Evolutionary conservation across 1,140 invertebrate species (phyloP).

Genomic region (Frieseomelitta varia): DNA sequence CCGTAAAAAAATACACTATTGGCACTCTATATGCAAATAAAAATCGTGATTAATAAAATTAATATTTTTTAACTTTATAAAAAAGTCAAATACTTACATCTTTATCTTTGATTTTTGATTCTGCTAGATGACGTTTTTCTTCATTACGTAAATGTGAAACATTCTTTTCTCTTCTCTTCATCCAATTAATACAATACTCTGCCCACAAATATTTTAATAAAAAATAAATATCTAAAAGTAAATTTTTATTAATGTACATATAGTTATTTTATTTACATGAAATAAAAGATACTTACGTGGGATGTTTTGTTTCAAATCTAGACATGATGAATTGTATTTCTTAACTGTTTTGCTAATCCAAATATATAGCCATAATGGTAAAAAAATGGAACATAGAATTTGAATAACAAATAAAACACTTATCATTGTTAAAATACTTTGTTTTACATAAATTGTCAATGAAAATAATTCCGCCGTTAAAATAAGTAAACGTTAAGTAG

Average conservation of each 20-base stretch:
- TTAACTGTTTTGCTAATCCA: slow-evolving; percentile 23
- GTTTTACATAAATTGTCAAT: neutral
- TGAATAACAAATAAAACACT: slow-evolving; percentile 8
- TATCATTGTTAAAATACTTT: slow-evolving; percentile 14
- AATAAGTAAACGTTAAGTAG: neutral
- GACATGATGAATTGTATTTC: neutral
- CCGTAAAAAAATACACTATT: slow-evolving; percentile 77
- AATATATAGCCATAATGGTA: slow-evolving; percentile 33
- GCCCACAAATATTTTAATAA: slow-evolving; percentile 51
- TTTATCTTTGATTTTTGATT: slow-evolving; percentile 38
- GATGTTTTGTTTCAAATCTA: neutral
- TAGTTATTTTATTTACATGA: neutral
- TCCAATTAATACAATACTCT: slow-evolving; percentile 12
- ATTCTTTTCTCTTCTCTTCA: neutral
- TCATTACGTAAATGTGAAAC: neutral
- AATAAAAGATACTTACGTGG: slow-evolving; percentile 20
- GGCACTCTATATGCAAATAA: slow-evolving; percentile 65
- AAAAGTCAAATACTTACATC: slow-evolving; percentile 25
- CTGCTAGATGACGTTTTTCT: neutral
- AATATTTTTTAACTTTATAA: neutral
- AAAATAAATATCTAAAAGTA: slow-evolving; percentile 34
- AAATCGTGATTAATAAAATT: neutral
- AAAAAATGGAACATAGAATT: slow-evolving; percentile 9
- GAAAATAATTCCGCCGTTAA: too few relatives aligned
- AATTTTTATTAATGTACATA: neutral